Conservation (phyloP, 1,140 invertebrate genomes). For the Drosophila willistoni region DNA sequence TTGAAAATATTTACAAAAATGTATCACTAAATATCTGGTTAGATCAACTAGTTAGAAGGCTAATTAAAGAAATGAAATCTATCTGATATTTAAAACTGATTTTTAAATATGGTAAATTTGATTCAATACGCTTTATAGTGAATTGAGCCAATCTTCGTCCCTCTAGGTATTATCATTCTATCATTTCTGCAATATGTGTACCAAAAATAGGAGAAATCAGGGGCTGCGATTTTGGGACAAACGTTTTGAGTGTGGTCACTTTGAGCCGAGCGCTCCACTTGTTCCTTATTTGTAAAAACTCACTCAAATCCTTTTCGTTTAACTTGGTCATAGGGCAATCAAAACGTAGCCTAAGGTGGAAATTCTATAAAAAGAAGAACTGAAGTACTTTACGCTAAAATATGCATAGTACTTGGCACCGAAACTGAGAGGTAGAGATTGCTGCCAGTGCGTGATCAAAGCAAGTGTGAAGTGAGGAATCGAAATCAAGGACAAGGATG, state of each 20-base stretch:
- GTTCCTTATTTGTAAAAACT: background rate
- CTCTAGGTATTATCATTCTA: too few relatives aligned
- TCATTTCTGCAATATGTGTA: background rate
- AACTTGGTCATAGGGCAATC: constrained; percentile 42
- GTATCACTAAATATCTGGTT: too few relatives aligned
- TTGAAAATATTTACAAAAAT: too few relatives aligned
- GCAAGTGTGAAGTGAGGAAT: constrained; percentile 19
- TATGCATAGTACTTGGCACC: constrained; percentile 34
- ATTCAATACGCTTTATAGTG: too few relatives aligned
- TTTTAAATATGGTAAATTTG: too few relatives aligned
- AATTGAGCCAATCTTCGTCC: too few relatives aligned
- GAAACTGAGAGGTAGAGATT: constrained; percentile 2
- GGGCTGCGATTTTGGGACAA: background rate
- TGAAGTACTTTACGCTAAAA: constrained; percentile 41
- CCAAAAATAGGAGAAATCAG: background rate
- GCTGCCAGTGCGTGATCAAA: background rate
- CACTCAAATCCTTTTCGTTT: constrained; percentile 24
- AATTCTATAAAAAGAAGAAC: constrained; percentile 38
- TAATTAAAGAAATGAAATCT: too few relatives aligned
- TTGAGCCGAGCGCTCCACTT: background rate
- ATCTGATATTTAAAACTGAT: too few relatives aligned
- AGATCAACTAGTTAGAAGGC: too few relatives aligned
- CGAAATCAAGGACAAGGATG: background rate
- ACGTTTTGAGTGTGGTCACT: constrained; percentile 4
- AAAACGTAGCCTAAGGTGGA: constrained; percentile 38